Evolutionary conservation across 2,113 vertebrate genomes (phyloP), one percentile per base, ranked within the genome.

Genomic region (Myiopsitta monachus): DNA sequence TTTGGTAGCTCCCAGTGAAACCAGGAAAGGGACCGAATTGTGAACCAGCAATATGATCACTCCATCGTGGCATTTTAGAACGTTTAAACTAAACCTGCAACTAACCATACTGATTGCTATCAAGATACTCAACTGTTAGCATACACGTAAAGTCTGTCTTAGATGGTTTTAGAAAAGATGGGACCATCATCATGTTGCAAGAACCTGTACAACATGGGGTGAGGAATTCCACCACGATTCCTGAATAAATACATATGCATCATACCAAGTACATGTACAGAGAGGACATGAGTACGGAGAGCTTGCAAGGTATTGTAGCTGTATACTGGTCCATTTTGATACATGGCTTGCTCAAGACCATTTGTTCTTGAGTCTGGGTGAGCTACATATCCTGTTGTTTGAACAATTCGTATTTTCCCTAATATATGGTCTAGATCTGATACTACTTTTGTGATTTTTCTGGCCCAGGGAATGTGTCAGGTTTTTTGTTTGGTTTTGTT

Each of bases 161-260:
- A 13, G 46, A 3, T 11, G 6, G 4, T 28, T 64, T 80, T 64
- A 44, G 64, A 47, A 46, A 51, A 51, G 31, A 44, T 14, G 4
- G 54, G 17, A 54, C 47, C 27, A 18, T 1, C 9, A 43, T 18
- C 39, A 28, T 4, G 28, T 16, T 21, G 23, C 1, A 6, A 54
- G 33, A 4, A 19, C 49, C n/a, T 44, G 36, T 7, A 2, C 14
- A 59, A 51, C 0, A 0, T 0, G 2, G 30, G 52, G 47, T 24
- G 44, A 7, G 33, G 64, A 88, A 75, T 47, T 59, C 22, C 79
- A n/a, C 39, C 4, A 0, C 1, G 19, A 27, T 27, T 82, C 61
- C 19, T 72, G 21, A 57, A n/a, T 41, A 30, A 79, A 72, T 17
- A 31, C 0, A 3, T 0, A 1, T 2, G 1, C 26, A 26, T 12